Base-by-base conservation (phyloP, 2,888 invertebrate species). In the Cheilosia vernalis region DNA sequence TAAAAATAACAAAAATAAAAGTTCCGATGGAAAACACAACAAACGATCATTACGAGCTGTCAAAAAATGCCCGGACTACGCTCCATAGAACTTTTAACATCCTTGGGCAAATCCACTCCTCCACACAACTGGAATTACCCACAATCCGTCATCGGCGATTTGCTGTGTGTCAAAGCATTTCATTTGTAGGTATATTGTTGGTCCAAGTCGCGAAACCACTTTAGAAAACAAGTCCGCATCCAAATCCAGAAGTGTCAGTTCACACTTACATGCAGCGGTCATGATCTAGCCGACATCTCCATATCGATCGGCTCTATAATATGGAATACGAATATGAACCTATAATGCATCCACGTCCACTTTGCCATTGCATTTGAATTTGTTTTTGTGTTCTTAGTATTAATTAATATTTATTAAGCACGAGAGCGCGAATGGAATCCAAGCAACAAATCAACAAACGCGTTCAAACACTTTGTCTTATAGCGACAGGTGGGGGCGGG, bases 41-140 rank as follows among this genome's bases (percentile, higher is more conserved):
- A 40, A 63, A 21, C 17, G 44, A 55, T 56, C 40, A 80, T 80
- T 73, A 60, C 66, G 66, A 58, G 40, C 40, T 80, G 66, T 66
- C 73, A 37, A 79, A 66, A 56, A 37, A 72, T 66, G 66, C 61
- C 73, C 60, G 53, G 56, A 37, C 15, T 63, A 21, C n/a, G 63
- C 53, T 17, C 17, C 40, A 67, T 44, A 80, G 56, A 69, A 76
- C 47, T 42, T 69, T 40, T 47, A 64, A 67, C 83, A 73, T 83
- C 83, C 83, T 78, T 78, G 79, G 83, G 83, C 61, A 78, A 78
- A 67, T 83, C 83, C 83, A 73, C 78, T 78, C 83, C 78, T 78
- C 83, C 72, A 27, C 78, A 80, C 42, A n/a, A 49, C 51, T 66
- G 83, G 78, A 83, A 83, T 83, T 73, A 73, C 83, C 83, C 83